phyloP scores from a whole-genome alignment of 2,888 invertebrate species.

The Agonopterix alstromeriana region DNA sequence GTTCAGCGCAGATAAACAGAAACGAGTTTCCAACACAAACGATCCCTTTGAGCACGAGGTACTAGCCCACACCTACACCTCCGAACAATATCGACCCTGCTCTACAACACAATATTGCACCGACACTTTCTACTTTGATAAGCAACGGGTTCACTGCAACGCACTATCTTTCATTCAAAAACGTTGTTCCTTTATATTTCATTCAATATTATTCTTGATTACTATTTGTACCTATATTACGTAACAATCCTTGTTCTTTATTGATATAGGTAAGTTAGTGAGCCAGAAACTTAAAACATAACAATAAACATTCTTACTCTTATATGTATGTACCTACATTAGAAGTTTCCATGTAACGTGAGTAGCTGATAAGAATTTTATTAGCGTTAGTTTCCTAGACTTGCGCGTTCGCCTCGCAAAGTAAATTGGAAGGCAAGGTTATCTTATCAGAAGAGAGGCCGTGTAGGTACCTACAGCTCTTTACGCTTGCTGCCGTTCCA shows the following conservation, averaged over 20 bases:
- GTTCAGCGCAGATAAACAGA: conserved; percentile 70
- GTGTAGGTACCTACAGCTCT: conserved; percentile 13
- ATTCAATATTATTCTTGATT: not conserved
- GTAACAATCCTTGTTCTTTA: conserved; percentile 3
- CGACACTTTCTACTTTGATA: conserved; percentile 6
- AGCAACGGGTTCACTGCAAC: not conserved
- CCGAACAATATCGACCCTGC: conserved; percentile 6
- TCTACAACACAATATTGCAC: conserved; percentile 6
- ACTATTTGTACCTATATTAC: not conserved
- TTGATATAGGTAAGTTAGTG: conserved; percentile 1
- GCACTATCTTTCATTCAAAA: not conserved
- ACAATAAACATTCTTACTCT: not conserved
- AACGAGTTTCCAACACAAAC: conserved; percentile 57
- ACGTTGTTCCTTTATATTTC: not conserved
- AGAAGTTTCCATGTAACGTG: conserved; percentile 8
- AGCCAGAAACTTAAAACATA: conserved; percentile 10
- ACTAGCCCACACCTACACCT: conserved; percentile 24
- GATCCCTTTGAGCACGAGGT: conserved; percentile 73
- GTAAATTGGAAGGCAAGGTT: conserved; percentile 73
- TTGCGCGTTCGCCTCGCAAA: conserved; percentile 38
- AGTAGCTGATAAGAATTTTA: conserved; percentile 40
- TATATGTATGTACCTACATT: not conserved
- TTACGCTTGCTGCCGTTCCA: conserved; percentile 13
- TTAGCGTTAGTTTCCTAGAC: conserved; percentile 32
- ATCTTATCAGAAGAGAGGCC: conserved; percentile 66